Evolutionary conservation across 1,140 invertebrate species (phyloP).

Genomic region (Drosophila varians): DNA sequence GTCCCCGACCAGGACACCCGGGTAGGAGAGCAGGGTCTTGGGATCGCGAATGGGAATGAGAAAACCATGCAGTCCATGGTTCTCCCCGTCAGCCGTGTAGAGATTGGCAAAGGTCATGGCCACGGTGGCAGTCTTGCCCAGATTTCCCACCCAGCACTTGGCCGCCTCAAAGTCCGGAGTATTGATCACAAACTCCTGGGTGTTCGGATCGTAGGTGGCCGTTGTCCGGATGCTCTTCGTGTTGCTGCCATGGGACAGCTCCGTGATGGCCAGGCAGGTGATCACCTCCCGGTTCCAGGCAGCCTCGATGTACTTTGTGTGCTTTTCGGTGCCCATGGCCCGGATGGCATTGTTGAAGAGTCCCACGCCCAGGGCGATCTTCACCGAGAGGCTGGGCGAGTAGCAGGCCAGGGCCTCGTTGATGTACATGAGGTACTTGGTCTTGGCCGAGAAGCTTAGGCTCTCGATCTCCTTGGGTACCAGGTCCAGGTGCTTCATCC

Average conservation of each 20-base stretch:
- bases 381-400: conserved; percentile 87
- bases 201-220: conserved; percentile 92
- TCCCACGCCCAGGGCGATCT: conserved; percentile 87
- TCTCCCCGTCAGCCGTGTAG: conserved; percentile 88
- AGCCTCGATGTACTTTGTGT: conserved; percentile 88
- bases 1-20: conserved; percentile 90
- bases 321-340: conserved; percentile 90
- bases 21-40: conserved; percentile 88
- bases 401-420: conserved; percentile 88
- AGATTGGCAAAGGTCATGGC: conserved; percentile 95
- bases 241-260: conserved; percentile 97
- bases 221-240: conserved; percentile 95
- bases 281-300: conserved; percentile 89
- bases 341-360: conserved; percentile 89
- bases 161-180: conserved; percentile 97
- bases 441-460: conserved; percentile 87
- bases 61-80: conserved; percentile 94
- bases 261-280: conserved; percentile 95
- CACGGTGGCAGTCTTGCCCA: conserved; percentile 95
- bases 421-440: conserved; percentile 88
- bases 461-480: conserved; percentile 85
- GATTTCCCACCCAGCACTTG: conserved; percentile 97
- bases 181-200: conserved; percentile 93
- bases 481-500: conserved; percentile 85
- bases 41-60: conserved; percentile 92